phyloP scores from a whole-genome alignment of 2,113 vertebrate species.

The Indicator indicator region DNA sequence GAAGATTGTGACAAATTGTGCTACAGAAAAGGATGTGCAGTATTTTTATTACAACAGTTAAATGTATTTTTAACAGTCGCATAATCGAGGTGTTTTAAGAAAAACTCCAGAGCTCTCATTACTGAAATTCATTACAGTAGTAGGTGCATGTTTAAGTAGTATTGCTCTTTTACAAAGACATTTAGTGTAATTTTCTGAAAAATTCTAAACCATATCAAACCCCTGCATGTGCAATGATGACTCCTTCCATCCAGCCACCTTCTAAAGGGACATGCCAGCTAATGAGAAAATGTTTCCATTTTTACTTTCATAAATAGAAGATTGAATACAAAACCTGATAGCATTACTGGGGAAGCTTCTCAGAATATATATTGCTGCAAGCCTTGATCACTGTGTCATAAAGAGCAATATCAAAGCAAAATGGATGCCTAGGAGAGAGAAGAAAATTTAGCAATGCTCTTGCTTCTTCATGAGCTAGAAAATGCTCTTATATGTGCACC shows the following conservation, averaged over 20 bases:
- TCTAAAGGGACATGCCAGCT: neutral
- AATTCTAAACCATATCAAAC: neutral
- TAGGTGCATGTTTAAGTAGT: neutral
- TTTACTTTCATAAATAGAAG: neutral
- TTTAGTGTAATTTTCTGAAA: neutral
- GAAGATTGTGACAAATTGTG: slow-evolving; percentile 9
- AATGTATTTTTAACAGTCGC: neutral
- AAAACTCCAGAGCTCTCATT: neutral
- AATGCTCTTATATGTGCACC: rapidly evolving
- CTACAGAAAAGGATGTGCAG: neutral
- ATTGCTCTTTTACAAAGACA: neutral
- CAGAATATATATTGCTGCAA: neutral
- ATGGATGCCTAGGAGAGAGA: neutral
- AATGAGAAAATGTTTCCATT: neutral
- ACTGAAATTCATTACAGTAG: slow-evolving; percentile 8
- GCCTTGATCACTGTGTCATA: neutral
- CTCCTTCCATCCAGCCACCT: neutral
- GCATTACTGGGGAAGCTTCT: neutral
- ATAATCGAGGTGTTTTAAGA: neutral
- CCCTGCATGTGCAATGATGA: neutral
- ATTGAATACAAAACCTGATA: neutral
- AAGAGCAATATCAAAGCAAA: neutral
- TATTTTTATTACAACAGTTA: slow-evolving; percentile 10
- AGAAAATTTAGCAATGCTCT: neutral
- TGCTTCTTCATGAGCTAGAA: neutral